These are phyloP conservation scores for Lepilemur septentrionalis DNA, from an alignment of 2,797 vertebrate species.

Conservation along the genomic window DNA sequence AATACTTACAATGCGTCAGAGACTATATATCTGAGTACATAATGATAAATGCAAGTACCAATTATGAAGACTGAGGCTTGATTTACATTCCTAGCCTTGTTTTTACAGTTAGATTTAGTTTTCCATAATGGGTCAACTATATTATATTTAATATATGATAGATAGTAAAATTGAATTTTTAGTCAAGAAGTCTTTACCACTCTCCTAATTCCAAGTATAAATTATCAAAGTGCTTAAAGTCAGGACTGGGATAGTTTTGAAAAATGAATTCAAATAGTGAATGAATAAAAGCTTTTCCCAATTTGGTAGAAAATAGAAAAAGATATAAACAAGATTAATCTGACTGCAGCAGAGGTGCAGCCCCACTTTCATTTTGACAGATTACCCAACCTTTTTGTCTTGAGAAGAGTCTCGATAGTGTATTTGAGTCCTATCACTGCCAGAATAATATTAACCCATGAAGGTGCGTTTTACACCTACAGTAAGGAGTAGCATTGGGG, in stretches of 20 bases:
- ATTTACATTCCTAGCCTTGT: neutral
- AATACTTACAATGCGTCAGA: neutral
- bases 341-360: neutral
- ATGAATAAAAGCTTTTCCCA: neutral
- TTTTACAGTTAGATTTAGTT: neutral
- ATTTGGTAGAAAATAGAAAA: neutral
- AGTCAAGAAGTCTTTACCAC: neutral
- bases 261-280: neutral
- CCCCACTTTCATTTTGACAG: neutral
- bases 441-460: neutral
- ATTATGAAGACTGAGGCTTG: neutral
- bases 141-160: slow-evolving; percentile 4
- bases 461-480: neutral
- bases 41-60: neutral
- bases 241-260: neutral
- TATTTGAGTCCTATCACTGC: neutral
- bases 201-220: neutral
- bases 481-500: neutral
- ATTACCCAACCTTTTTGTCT: neutral
- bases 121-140: neutral
- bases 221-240: neutral
- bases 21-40: neutral
- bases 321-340: neutral
- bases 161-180: slow-evolving; percentile 18
- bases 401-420: neutral